Evolutionary conservation across 2,113 vertebrate genomes (phyloP).

Genomic region (Neotragus pygmaeus): DNA sequence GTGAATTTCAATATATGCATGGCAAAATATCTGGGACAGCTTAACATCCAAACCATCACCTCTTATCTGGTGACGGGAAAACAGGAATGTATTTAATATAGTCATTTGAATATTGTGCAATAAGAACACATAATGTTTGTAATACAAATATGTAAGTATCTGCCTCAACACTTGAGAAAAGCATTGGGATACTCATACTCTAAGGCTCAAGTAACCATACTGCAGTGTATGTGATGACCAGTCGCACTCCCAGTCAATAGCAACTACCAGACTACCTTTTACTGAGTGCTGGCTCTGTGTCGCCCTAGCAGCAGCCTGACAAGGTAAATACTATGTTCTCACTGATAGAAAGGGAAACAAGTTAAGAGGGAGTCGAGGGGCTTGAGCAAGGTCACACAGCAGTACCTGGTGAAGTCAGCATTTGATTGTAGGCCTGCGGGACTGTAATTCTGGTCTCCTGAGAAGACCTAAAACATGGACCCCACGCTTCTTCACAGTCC

Average conservation of each 20-base stretch:
- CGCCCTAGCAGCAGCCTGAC: not conserved
- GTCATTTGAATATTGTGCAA: not conserved
- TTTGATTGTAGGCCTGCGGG: no score
- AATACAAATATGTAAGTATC: not conserved
- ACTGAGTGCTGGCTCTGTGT: not conserved
- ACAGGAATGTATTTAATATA: not conserved
- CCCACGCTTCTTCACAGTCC: not conserved
- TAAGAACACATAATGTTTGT: not conserved
- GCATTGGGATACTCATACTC: fast-evolving
- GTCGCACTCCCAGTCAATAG: fast-evolving
- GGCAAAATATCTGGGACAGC: not conserved
- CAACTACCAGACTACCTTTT: not conserved
- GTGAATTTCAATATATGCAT: not conserved
- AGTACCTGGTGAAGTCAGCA: not conserved
- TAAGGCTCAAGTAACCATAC: not conserved
- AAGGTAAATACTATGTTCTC: not conserved
- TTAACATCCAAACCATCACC: not conserved
- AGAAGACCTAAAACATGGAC: fast-evolving
- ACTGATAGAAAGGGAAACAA: not conserved
- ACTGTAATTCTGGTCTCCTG: not conserved
- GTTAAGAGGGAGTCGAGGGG: not conserved
- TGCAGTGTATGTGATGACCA: fast-evolving
- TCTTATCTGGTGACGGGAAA: not conserved
- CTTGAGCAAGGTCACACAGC: not conserved
- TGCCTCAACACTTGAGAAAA: not conserved